A percentile compares a stretch with the other conserved stretches of the same genome.
These are phyloP conservation scores for Xestia c-nigrum DNA, from an alignment of 2,888 invertebrate genomes.

Conservation along the genomic window DNA sequence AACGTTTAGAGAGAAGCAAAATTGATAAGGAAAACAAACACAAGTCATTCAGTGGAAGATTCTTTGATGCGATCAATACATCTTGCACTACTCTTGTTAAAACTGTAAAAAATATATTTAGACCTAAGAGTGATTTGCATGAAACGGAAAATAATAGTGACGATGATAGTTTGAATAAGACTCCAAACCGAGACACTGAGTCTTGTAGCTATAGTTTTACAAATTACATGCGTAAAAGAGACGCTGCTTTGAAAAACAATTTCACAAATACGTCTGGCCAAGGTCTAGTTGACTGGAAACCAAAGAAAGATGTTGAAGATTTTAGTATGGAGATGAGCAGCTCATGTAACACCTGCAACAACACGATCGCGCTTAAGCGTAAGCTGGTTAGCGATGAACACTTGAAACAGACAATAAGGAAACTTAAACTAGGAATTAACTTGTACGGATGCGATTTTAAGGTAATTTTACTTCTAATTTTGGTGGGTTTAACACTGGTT, in stretches of 20 bases:
- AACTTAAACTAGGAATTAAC: constrained; percentile 85
- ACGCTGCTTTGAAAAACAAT: constrained; percentile 68
- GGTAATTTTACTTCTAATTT: constrained; percentile 68
- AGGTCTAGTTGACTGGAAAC: background rate
- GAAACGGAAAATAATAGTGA: constrained; percentile 31
- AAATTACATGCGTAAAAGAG: constrained; percentile 81
- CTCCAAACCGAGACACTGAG: constrained; percentile 37
- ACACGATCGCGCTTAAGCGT: constrained; percentile 76
- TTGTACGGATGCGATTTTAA: constrained; percentile 88
- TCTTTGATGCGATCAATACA: constrained; percentile 81
- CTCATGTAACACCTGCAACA: constrained; percentile 81
- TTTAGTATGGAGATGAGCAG: constrained; percentile 60
- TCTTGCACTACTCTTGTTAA: constrained; percentile 82
- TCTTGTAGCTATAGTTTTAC: constrained; percentile 80
- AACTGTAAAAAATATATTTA: constrained; percentile 81
- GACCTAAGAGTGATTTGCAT: constrained; percentile 60
- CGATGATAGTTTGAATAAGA: constrained; percentile 15
- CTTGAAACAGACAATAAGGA: constrained; percentile 80
- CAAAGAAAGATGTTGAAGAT: constrained; percentile 28
- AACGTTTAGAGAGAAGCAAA: constrained; percentile 41
- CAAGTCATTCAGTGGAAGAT: constrained; percentile 74
- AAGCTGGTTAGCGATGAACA: constrained; percentile 77
- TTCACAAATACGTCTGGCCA: constrained; percentile 31
- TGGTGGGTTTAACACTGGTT: background rate
- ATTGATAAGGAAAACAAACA: constrained; percentile 67